Base-by-base conservation (phyloP, 2,113 vertebrate species). In the Chloroceryle aenea region DNA sequence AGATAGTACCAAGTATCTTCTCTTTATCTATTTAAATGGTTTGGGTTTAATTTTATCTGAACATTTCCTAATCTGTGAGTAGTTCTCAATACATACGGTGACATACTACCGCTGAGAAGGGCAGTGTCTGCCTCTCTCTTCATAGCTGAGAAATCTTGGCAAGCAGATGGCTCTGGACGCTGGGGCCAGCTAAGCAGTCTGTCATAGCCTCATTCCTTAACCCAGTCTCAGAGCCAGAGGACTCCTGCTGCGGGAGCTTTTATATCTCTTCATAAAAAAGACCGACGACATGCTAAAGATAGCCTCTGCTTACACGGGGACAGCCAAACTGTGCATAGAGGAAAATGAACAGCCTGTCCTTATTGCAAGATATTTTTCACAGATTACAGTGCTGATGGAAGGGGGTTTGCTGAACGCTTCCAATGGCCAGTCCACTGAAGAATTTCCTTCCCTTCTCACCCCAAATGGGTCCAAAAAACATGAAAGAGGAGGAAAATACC, bases 271-370 rank as follows among this genome's bases (percentile, higher is more conserved):
- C 90, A 84, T 93, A 85, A 94, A 96, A 93, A 94, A 34, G 64
- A 90, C 85, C 7, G 2, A 79, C 6, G 2, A 34, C 58, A 34
- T 55, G 75, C 94, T 96, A 97, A 96, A 96, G 94, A 97, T 95
- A 96, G 90, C 73, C 91, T 83, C 67, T 91, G 87, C 90, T 95
- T 94, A 77, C 63, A n/a, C 6, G 2, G 68, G 78, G 50, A 3
- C 34, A 94, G 94, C 74, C 89, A 89, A 78, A 74, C 71, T 59
- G 13, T 63, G 80, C 83, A 27, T 56, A 68, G 61, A 92, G 73
- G 63, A 86, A 86, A 94, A 91, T 93, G 93, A 97, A 95, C 93
- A 96, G 80, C 93, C 34, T 86, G 92, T 72, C 93, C 91, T 95
- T 84, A 92, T 72, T 82, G 61, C 86, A 84, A 87, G 86, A 8